A percentile compares a stretch with the other conserved stretches of the same genome.
Conservation (phyloP, 2,888 invertebrate genomes). For the Oscheius sp. region DNA sequence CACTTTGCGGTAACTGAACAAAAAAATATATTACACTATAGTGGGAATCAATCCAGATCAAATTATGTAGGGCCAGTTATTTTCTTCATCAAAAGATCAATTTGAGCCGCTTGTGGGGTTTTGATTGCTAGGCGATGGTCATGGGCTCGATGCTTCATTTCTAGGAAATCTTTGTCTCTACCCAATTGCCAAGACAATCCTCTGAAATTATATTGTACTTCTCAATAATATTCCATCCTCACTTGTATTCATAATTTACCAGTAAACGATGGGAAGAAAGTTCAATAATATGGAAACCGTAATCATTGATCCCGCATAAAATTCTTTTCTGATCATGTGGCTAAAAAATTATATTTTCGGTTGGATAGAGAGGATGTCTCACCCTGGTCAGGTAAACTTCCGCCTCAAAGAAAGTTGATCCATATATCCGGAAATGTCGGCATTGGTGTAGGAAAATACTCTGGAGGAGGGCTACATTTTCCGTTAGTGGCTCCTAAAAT, state of each 20-base stretch:
- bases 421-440: conserved; percentile 26
- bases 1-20: conserved; percentile 17
- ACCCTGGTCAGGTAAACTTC: conserved; percentile 34
- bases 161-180: conserved; percentile 7
- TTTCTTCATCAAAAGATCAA: conserved; percentile 15
- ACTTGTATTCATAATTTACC: conserved; percentile 33
- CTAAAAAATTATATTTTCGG: too few species aligned
- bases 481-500: not conserved
- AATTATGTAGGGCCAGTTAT: not conserved
- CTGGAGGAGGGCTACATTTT: conserved; percentile 18
- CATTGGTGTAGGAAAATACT: conserved; percentile 18
- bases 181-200: conserved; percentile 18
- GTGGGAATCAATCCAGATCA: not conserved
- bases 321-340: conserved; percentile 15
- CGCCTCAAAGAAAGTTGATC: conserved; percentile 33
- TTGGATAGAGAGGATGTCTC: not conserved
- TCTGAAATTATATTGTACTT: not conserved
- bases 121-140: conserved; percentile 9
- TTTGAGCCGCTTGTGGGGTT: conserved; percentile 18
- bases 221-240: not conserved
- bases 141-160: conserved; percentile 8
- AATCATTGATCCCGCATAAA: conserved; percentile 23
- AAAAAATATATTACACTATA: not conserved
- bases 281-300: conserved; percentile 26
- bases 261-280: conserved; percentile 7